Percentiles rank a stretch among this genome's conserved stretches.
Evolutionary conservation across 2,113 vertebrate genomes (phyloP).

Genomic region (Chascanopsetta lugubris): DNA sequence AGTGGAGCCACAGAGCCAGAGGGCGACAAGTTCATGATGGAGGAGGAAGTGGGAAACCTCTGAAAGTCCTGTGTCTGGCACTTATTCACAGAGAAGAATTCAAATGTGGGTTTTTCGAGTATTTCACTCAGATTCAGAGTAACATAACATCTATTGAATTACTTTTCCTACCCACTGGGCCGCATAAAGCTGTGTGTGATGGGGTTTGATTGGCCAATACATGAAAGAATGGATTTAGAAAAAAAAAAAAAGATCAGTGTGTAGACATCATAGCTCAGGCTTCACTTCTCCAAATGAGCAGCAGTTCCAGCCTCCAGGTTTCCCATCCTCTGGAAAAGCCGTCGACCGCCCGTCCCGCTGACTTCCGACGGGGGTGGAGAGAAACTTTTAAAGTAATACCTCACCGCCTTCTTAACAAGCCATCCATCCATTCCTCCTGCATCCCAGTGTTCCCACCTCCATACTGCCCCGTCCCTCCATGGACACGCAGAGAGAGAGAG

Average conservation of each 20-base stretch:
- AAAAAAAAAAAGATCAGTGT: background rate
- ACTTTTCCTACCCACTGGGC: constrained; percentile 1
- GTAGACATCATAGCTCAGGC: constrained; percentile 15
- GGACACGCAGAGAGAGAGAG: constrained; percentile 42
- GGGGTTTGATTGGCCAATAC: background rate
- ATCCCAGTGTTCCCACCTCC: constrained; percentile 64
- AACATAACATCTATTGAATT: background rate
- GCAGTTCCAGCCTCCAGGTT: constrained; percentile 78
- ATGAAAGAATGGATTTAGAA: background rate
- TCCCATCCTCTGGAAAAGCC: constrained; percentile 80
- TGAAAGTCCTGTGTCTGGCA: background rate
- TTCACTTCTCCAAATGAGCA: constrained; percentile 49
- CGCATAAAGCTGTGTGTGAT: background rate
- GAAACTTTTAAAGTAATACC: constrained; percentile 78
- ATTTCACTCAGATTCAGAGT: background rate
- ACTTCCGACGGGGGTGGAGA: constrained; percentile 78
- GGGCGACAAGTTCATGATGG: background rate
- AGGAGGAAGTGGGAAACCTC: background rate
- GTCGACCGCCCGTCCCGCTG: constrained; percentile 68
- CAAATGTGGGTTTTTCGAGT: background rate
- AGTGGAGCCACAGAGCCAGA: background rate
- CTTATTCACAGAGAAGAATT: background rate
- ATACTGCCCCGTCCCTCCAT: constrained; percentile 45
- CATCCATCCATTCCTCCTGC: constrained; percentile 64
- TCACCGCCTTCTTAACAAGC: constrained; percentile 71